Evolutionary conservation across 2,113 vertebrate genomes (phyloP).

Genomic region (Addax nasomaculatus): DNA sequence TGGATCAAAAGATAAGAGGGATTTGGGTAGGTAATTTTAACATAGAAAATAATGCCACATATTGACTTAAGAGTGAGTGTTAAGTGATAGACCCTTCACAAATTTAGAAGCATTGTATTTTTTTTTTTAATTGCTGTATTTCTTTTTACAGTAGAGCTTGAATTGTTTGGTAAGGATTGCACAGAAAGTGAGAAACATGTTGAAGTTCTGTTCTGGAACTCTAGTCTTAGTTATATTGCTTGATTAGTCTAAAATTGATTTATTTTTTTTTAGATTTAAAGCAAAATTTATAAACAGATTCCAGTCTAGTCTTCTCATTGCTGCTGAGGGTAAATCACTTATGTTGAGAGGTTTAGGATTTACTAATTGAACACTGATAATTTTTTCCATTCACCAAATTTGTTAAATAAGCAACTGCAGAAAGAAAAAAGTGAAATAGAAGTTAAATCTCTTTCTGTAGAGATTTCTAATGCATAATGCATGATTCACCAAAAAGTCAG

Average conservation of each 20-base stretch:
- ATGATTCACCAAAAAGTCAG: not conserved
- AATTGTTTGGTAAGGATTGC: not conserved
- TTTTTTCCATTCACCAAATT: not conserved
- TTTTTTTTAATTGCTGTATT: not conserved
- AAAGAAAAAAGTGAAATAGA: not conserved
- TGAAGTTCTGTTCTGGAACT: not conserved
- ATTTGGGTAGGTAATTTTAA: conserved; percentile 63
- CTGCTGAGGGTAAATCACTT: not conserved
- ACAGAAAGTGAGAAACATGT: not conserved
- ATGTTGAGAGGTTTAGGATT: not conserved
- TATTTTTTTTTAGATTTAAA: not conserved
- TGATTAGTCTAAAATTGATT: not conserved
- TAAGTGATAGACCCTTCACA: not conserved
- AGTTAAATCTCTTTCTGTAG: not conserved
- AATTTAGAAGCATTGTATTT: not conserved
- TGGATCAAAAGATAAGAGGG: conserved; percentile 69
- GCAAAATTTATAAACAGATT: not conserved
- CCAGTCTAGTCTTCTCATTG: not conserved
- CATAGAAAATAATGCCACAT: conserved; percentile 22
- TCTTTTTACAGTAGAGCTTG: not conserved
- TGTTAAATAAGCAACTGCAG: not conserved
- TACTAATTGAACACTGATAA: not conserved
- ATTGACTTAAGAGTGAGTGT: not conserved
- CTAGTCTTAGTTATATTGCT: not conserved
- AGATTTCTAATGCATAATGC: not conserved